Evolutionary conservation across 2,113 vertebrate genomes (phyloP).

Genomic region (Gambusia holbrooki): DNA sequence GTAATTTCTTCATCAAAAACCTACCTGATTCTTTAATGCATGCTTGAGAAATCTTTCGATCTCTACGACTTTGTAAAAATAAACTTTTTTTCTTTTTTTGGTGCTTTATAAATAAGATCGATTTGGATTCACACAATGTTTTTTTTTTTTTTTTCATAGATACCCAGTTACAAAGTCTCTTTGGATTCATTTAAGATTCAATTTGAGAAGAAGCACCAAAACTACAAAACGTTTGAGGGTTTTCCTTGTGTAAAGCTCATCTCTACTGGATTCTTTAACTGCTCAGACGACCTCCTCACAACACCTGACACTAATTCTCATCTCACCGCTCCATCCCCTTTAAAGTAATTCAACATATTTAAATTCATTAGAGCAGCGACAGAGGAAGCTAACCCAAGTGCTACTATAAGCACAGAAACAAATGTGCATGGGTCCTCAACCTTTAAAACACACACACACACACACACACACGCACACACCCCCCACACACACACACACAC

Average conservation of each 20-base stretch:
- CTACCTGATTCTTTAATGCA: too few species aligned
- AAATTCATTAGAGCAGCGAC: slow-evolving; percentile 62
- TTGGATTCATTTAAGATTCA: too few species aligned
- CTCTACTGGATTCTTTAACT: slow-evolving; percentile 44
- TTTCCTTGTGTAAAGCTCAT: slow-evolving; percentile 28
- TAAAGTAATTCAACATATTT: slow-evolving; percentile 41
- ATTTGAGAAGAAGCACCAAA: too few species aligned
- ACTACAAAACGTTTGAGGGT: background rate
- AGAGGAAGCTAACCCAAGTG: slow-evolving; percentile 17
- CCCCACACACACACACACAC: slow-evolving; percentile 10
- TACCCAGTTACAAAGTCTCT: too few species aligned
- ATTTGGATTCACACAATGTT: too few species aligned
- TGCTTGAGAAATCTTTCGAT: too few species aligned
- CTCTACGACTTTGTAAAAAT: too few species aligned
- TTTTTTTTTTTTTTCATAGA: too few species aligned
- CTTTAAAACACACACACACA: slow-evolving; percentile 14
- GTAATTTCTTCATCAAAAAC: too few species aligned
- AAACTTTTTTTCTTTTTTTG: too few species aligned
- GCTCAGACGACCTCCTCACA: slow-evolving; percentile 28
- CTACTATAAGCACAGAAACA: slow-evolving; percentile 27
- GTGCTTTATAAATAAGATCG: too few species aligned
- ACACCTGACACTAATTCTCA: slow-evolving; percentile 34
- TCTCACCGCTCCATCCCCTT: slow-evolving; percentile 41
- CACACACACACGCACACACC: slow-evolving; percentile 10
- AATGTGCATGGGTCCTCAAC: slow-evolving; percentile 12